Evolutionary conservation across 2,113 vertebrate genomes (phyloP), one percentile per base, ranked within the genome.

Genomic region (Phalacrocorax aristotelis): DNA sequence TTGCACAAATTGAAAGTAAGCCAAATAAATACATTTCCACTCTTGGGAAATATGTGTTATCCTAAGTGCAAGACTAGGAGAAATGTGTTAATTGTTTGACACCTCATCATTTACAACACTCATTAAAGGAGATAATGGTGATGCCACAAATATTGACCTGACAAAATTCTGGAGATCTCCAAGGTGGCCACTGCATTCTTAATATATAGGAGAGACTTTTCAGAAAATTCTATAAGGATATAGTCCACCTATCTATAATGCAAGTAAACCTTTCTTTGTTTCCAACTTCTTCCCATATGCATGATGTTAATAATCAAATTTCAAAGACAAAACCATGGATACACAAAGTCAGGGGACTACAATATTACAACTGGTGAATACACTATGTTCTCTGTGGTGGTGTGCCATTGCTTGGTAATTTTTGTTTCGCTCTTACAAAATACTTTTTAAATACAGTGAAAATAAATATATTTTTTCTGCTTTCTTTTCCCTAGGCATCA

Each of bases 51-150:
- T 94, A 94, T 74, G 93, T 96, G 93, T 80, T 91, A 94, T 80
- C 62, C 38, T 19, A 90, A 82, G 93, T 86, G 91, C 87, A 96
- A 95, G 81, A 94, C 93, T 60, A 69, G 76, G 29, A 89, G 89
- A 88, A 97, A 97, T 20, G 96, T 97, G 97, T 96, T 97, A 97
- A 96, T 91, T 97, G 93, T 95, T 96, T 93, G 95, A 93, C 91
- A 91, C 74, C 72, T 94, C 89, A 69, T 87, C 93, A 85, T 69
- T 95, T 89, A 75, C 87, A 93, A 6, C 58, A 62, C 76, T 97
- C 95, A 89, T 95, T 96, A 97, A 75, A 95, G 84, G 95, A 90
- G 87, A 89, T 95, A 95, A 93, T 93, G 82, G 84, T 54, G 87
- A 15, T 95, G 93, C 66, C 60, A 55, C 40, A 74, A 49, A 83